Evolutionary conservation across 2,113 vertebrate genomes (phyloP).

Genomic region (Centropus unirufus): DNA sequence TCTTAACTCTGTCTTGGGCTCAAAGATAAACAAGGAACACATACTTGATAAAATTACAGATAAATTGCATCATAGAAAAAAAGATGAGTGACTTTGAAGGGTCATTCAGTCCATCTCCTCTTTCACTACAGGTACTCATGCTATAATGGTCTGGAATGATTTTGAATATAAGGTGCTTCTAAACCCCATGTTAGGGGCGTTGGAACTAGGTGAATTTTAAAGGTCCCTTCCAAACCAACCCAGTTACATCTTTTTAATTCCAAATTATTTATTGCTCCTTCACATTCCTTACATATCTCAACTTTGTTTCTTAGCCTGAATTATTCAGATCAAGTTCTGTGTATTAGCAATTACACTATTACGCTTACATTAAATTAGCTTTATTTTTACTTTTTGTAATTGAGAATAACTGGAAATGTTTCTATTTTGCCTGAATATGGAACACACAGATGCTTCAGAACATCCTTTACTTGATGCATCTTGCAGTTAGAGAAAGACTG

Average conservation of each 20-base stretch:
- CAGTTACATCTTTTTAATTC: not conserved
- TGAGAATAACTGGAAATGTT: not conserved
- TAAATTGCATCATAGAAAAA: not conserved
- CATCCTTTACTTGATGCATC: slow-evolving; percentile 68
- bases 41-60: not conserved
- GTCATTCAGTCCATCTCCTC: not conserved
- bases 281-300: not conserved
- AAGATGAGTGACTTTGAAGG: not conserved
- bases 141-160: not conserved
- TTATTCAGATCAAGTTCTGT: not conserved
- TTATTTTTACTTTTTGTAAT: not conserved
- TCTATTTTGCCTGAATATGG: slow-evolving; percentile 30
- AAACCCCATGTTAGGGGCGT: not conserved
- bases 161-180: not conserved
- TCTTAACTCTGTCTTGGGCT: not conserved
- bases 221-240: not conserved
- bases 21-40: not conserved
- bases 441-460: slow-evolving; percentile 64
- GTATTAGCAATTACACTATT: not conserved
- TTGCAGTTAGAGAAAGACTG: slow-evolving; percentile 65
- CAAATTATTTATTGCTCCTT: not conserved
- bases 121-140: not conserved
- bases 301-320: not conserved
- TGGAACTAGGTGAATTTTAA: not conserved
- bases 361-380: not conserved